phyloP scores from a whole-genome alignment of 2,113 vertebrate species.

The Pseudorhombus dupliciocellatus region DNA sequence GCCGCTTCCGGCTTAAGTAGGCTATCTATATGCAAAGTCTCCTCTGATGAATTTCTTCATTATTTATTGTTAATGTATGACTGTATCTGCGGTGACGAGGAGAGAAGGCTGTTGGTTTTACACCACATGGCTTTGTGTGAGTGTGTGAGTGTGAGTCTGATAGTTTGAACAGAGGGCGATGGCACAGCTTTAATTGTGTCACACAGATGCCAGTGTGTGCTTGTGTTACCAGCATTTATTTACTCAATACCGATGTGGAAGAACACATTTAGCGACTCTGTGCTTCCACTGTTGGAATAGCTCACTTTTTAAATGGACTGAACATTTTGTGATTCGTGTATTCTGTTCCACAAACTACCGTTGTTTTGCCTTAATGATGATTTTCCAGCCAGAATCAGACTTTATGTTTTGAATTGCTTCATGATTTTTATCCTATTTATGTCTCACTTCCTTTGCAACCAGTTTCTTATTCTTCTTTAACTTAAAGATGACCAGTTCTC shows the following conservation, averaged over 20 bases:
- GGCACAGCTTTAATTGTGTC: background rate
- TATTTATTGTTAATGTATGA: constrained; percentile 85
- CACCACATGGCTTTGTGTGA: constrained; percentile 29
- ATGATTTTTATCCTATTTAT: too few relatives aligned
- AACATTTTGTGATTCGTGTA: background rate
- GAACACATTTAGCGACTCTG: too few relatives aligned
- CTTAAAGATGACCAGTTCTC: too few relatives aligned
- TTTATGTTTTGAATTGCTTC: too few relatives aligned
- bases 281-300: background rate
- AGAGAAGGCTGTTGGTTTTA: constrained; percentile 61
- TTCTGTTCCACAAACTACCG: background rate
- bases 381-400: background rate
- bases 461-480: too few relatives aligned
- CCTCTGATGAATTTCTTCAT: constrained; percentile 84
- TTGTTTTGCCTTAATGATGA: background rate
- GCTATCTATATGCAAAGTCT: constrained; percentile 87
- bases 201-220: too few relatives aligned
- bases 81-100: constrained; percentile 68
- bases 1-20: constrained; percentile 80
- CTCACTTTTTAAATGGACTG: background rate
- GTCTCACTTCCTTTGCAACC: too few relatives aligned
- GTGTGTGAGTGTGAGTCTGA: constrained; percentile 13
- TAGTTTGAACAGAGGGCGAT: constrained; percentile 24
- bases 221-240: background rate
- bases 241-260: background rate